Evolutionary conservation across 2,888 invertebrate genomes (phyloP).

Genomic region (Brassicogethes aeneus): DNA sequence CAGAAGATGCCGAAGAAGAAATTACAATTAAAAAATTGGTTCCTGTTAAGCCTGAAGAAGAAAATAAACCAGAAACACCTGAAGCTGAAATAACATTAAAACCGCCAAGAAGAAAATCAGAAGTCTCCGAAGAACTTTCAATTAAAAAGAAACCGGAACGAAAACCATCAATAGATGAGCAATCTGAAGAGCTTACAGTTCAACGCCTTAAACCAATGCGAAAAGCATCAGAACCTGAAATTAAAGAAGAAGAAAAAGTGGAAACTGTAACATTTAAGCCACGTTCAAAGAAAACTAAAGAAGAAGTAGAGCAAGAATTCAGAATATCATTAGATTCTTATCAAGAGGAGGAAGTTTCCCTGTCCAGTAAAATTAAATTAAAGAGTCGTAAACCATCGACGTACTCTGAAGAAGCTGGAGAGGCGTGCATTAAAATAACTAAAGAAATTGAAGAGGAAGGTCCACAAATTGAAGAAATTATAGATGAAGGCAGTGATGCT

Average conservation of each 20-base stretch:
- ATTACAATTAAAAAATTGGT: constrained; percentile 20
- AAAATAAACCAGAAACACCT: constrained; percentile 13
- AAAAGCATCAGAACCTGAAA: constrained; percentile 53
- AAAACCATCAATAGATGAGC: constrained; percentile 47
- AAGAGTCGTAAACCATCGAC: constrained; percentile 66
- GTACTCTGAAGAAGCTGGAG: constrained; percentile 68
- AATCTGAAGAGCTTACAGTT: constrained; percentile 59
- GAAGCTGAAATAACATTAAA: constrained; percentile 20
- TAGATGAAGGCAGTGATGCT: constrained; percentile 52
- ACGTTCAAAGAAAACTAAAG: constrained; percentile 66
- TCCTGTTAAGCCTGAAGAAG: constrained; percentile 7
- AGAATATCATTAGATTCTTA: constrained; percentile 78
- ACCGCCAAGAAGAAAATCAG: constrained; percentile 13
- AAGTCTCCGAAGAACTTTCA: constrained; percentile 28
- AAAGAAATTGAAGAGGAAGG: constrained; percentile 57
- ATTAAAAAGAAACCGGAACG: constrained; percentile 36
- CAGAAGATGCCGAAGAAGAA: constrained; percentile 15
- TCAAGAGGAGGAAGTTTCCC: constrained; percentile 80
- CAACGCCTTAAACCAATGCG: constrained; percentile 64
- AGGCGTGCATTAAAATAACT: constrained; percentile 61
- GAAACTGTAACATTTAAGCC: constrained; percentile 76
- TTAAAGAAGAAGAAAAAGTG: constrained; percentile 64
- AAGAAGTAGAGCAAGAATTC: constrained; percentile 85
- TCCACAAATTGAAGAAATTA: constrained; percentile 54
- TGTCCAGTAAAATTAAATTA: constrained; percentile 74